These are phyloP conservation scores for Portunus trituberculatus DNA, from an alignment of 1,140 invertebrate genomes.

Conservation along the genomic window DNA sequence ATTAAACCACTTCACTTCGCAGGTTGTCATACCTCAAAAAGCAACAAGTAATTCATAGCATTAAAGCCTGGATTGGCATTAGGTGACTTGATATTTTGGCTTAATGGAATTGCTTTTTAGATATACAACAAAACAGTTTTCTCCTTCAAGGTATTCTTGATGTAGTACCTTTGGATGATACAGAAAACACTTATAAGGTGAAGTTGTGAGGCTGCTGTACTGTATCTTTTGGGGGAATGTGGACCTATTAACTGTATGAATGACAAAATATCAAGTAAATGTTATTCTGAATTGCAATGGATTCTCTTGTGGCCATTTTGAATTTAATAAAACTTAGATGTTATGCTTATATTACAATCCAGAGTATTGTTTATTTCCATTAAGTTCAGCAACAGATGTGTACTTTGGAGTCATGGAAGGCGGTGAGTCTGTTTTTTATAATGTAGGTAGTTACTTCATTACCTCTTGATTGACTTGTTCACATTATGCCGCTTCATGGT, in stretches of 20 bases:
- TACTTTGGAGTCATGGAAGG: no score
- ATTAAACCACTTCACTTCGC: background rate
- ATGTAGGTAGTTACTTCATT: no score
- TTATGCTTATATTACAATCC: background rate
- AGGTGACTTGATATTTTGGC: background rate
- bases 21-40: background rate
- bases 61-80: background rate
- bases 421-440: no score
- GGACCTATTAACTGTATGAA: background rate
- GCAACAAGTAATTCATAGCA: no score
- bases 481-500: no score
- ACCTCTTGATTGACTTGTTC: no score
- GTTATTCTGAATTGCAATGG: slow-evolving; percentile 2
- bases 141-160: no score
- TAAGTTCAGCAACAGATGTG: no score
- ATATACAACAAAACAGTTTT: no score
- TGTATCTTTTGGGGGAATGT: background rate
- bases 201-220: background rate
- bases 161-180: background rate
- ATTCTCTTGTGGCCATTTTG: slow-evolving; percentile 22
- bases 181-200: background rate
- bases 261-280: background rate
- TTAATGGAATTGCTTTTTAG: no score
- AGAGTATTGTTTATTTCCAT: no score
- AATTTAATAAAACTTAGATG: slow-evolving; percentile 15